phyloP scores from a whole-genome alignment of 2,888 invertebrate genomes.

The Drosophila tanythrix region DNA sequence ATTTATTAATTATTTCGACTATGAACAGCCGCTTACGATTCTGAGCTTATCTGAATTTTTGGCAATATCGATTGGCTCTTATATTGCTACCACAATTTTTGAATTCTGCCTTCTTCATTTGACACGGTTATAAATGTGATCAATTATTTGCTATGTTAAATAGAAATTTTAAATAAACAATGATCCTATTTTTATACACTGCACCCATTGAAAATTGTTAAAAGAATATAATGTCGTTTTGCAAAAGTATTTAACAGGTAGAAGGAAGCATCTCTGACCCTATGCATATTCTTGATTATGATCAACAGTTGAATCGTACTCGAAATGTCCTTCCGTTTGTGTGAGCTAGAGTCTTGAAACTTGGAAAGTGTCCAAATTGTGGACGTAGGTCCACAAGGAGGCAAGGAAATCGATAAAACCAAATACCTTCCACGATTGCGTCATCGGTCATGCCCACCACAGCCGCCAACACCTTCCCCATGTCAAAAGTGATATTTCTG shows the following conservation, averaged over 20 bases:
- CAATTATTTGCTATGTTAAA: background rate
- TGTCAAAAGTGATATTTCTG: background rate
- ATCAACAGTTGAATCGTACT: background rate
- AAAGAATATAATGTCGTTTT: background rate
- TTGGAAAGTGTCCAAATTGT: background rate
- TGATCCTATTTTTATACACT: background rate
- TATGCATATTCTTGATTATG: background rate
- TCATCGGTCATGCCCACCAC: background rate
- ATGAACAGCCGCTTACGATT: background rate
- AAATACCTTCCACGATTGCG: background rate
- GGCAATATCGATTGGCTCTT: slow-evolving; percentile 9
- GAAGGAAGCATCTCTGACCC: background rate
- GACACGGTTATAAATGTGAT: background rate
- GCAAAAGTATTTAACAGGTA: background rate
- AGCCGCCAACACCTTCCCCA: background rate
- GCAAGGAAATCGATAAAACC: background rate
- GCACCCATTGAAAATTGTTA: background rate
- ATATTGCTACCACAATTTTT: slow-evolving; percentile 4
- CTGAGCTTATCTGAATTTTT: background rate
- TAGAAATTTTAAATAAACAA: background rate
- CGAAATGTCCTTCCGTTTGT: background rate
- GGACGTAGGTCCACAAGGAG: background rate
- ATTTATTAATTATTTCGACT: slow-evolving; percentile 5
- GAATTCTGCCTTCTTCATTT: slow-evolving; percentile 10
- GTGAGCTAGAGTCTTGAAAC: background rate